Base-by-base conservation (phyloP, 2,797 vertebrate genomes). In the Thaleichthys pacificus region DNA sequence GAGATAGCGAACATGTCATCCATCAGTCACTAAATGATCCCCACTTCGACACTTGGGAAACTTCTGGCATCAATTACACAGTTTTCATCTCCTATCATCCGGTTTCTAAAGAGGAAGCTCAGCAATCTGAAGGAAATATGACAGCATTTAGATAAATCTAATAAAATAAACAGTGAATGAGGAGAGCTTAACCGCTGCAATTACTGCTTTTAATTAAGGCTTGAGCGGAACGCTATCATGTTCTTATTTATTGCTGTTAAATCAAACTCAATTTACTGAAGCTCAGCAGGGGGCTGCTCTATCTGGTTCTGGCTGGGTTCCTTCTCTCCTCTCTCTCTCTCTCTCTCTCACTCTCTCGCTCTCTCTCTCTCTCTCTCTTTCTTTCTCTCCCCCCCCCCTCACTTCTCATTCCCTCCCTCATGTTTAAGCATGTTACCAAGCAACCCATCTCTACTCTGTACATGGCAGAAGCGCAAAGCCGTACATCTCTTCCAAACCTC, bases 31-130 rank as follows among this genome's bases (percentile, higher is more conserved):
- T 28, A 54, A 42, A 3, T 2, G 15, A 30, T 26, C 7, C 26
- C 47, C 22, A 21, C 7, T 19, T 24, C 49, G 24, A 11, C 21
- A 12, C 24, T n/a, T 28, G 28, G 56, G 66, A 65, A 68, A 56
- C 30, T 42, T 4, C 21, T 68, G 64, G 61, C 65, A 61, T 71
- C 14, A 67, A 66, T 76, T 71, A 62, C 17, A 72, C 47, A 3
- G 58, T 24, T 30, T 68, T 42, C 54, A 54, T 35, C 62, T 70
- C 3, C 49, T 67, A 78, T 74, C 57, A 71, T 71, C 30, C 28
- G 7, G 42, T 67, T 73, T 70, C 19, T 24, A 65, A 28, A 19
- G 26, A 26, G 15, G 22, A 74, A 38, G 21, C 38, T 42, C 11
- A 12, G 38, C 38, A 42, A 42, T 42, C 38, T 42, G 38, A 42